Conservation (phyloP, 1,140 invertebrate species). For the Drosophila subpulchrella region DNA sequence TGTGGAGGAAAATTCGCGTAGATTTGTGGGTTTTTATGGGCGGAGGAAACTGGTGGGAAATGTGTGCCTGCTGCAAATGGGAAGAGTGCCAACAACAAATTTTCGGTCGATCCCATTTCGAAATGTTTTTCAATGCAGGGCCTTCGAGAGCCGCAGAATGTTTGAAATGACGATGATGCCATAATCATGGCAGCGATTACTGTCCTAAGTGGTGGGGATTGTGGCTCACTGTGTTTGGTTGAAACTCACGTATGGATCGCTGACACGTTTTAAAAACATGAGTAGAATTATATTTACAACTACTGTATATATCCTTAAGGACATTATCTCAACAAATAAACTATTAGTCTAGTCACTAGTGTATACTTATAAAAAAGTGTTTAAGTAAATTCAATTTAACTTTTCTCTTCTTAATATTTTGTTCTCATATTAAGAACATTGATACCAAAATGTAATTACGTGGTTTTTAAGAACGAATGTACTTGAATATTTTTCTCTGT, state of each 20-base stretch:
- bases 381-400: too few species aligned
- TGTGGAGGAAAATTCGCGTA: conserved; percentile 30
- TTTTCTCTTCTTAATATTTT: too few species aligned
- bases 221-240: conserved; percentile 19
- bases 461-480: too few species aligned
- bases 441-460: too few species aligned
- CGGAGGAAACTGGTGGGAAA: background rate
- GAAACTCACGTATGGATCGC: conserved; percentile 8
- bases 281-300: too few species aligned
- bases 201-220: background rate
- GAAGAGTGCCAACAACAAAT: conserved; percentile 39
- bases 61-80: conserved; percentile 21
- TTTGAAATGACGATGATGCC: conserved; percentile 18
- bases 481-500: too few species aligned
- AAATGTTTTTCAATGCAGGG: conserved; percentile 42
- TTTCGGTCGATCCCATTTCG: conserved; percentile 36
- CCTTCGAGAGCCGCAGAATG: conserved; percentile 29
- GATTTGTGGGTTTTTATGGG: conserved; percentile 6
- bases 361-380: too few species aligned
- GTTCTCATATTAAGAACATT: too few species aligned
- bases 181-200: conserved; percentile 10
- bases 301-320: too few species aligned
- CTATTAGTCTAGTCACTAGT: too few species aligned
- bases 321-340: too few species aligned
- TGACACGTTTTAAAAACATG: background rate